phyloP scores from a whole-genome alignment of 1,140 invertebrate genomes.

The Scaptomyza montana region DNA sequence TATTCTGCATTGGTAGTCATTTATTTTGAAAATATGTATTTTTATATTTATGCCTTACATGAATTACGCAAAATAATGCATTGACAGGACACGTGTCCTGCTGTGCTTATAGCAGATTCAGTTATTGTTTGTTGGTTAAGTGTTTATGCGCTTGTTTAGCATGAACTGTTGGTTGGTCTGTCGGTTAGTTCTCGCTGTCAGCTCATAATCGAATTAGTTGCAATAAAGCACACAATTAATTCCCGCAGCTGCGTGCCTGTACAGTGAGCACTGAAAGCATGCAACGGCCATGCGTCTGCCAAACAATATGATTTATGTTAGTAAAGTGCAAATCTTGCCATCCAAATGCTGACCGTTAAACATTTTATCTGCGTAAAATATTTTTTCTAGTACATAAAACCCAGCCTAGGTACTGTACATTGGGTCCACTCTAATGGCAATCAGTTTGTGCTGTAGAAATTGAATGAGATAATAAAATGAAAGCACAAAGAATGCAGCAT shows the following conservation, averaged over 20 bases:
- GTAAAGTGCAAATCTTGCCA: background rate
- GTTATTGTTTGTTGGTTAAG: constrained; percentile 17
- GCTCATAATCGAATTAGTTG: constrained; percentile 76
- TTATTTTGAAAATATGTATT: constrained; percentile 11
- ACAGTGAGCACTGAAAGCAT: constrained; percentile 33
- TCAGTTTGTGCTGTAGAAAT: constrained; percentile 38
- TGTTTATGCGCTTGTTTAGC: constrained; percentile 47
- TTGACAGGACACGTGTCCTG: constrained; percentile 26
- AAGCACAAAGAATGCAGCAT: constrained; percentile 55
- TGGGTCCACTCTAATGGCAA: constrained; percentile 40
- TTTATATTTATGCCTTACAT: constrained; percentile 13
- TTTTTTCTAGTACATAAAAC: constrained; percentile 57
- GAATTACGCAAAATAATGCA: constrained; percentile 51
- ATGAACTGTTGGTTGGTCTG: constrained; percentile 32
- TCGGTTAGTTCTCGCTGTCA: constrained; percentile 1
- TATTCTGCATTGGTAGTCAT: constrained; percentile 27
- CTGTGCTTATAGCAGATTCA: constrained; percentile 12
- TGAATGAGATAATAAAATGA: constrained; percentile 48
- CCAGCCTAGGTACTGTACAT: background rate
- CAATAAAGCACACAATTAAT: constrained; percentile 78
- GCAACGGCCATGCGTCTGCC: constrained; percentile 14
- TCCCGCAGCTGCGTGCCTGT: constrained; percentile 56
- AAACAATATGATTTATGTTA: constrained; percentile 29
- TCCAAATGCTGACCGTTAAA: background rate
- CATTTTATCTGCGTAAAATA: constrained; percentile 4